Evolutionary conservation across 2,113 vertebrate genomes (phyloP).

Genomic region (Pedetes capensis): DNA sequence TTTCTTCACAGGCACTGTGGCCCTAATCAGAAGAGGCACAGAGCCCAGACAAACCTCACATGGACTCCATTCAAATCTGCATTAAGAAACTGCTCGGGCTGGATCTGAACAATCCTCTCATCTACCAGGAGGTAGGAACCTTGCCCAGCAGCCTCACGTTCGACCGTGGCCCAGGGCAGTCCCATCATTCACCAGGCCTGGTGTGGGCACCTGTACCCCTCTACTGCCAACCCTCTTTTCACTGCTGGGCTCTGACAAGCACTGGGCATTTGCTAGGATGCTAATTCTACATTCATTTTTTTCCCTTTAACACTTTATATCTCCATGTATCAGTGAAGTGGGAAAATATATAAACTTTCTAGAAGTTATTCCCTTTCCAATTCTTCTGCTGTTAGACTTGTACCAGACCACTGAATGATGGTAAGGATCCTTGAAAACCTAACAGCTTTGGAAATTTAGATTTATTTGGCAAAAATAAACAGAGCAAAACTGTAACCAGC

Average conservation of each 20-base stretch:
- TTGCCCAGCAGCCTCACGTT: background rate
- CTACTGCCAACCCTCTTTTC: background rate
- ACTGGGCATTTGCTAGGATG: background rate
- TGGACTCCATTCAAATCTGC: background rate
- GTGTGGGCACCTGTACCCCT: background rate
- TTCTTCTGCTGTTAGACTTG: background rate
- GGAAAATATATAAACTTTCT: background rate
- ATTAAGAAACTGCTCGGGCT: background rate
- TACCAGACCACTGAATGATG: no score
- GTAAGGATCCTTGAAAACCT: background rate
- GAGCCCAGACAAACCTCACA: background rate
- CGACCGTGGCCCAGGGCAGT: no score
- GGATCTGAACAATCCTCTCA: background rate
- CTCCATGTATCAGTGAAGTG: background rate
- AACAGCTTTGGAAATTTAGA: background rate
- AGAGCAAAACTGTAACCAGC: background rate
- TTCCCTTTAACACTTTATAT: background rate
- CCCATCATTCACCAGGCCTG: background rate
- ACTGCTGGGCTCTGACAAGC: background rate
- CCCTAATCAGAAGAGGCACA: accelerated
- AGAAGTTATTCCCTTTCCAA: background rate
- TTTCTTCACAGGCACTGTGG: background rate
- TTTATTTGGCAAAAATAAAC: background rate
- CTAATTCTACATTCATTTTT: background rate
- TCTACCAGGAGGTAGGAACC: background rate